Evolutionary conservation across 2,888 invertebrate species (phyloP).

Genomic region (Rhingia rostrata): DNA sequence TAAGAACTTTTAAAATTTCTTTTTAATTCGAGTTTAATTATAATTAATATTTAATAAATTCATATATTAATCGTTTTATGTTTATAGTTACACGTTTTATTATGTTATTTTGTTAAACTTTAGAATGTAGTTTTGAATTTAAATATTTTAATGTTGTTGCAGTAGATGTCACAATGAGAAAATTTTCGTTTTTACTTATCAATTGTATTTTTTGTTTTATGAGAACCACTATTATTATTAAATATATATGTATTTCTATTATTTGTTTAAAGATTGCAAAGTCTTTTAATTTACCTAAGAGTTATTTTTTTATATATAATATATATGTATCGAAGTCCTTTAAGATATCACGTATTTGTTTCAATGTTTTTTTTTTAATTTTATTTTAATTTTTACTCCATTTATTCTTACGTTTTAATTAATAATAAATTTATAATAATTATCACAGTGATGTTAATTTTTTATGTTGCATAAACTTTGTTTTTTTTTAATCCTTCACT

Average conservation of each 20-base stretch:
- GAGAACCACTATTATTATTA: slow-evolving; percentile 80
- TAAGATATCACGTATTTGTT: slow-evolving; percentile 83
- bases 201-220: slow-evolving; percentile 80
- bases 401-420: slow-evolving; percentile 77
- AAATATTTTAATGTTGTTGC: slow-evolving; percentile 78
- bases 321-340: slow-evolving; percentile 83
- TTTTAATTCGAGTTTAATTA: slow-evolving; percentile 64
- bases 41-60: slow-evolving; percentile 60
- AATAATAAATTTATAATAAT: slow-evolving; percentile 83
- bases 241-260: slow-evolving; percentile 74
- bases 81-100: slow-evolving; percentile 40
- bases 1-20: slow-evolving; percentile 61
- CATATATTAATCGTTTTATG: slow-evolving; percentile 59
- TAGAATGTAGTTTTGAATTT: slow-evolving; percentile 77
- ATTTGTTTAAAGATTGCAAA: slow-evolving; percentile 76
- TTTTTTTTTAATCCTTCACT: slow-evolving; percentile 79
- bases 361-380: slow-evolving; percentile 82
- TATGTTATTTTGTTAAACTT: slow-evolving; percentile 75
- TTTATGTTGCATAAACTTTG: slow-evolving; percentile 82
- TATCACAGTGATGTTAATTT: slow-evolving; percentile 83
- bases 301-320: slow-evolving; percentile 79
- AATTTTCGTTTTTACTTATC: slow-evolving; percentile 67
- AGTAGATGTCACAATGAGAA: slow-evolving; percentile 81
- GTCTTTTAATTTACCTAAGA: slow-evolving; percentile 78
- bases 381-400: slow-evolving; percentile 78